Conservation (phyloP, 2,888 invertebrate species). For the Epistrophe grossulariae region DNA sequence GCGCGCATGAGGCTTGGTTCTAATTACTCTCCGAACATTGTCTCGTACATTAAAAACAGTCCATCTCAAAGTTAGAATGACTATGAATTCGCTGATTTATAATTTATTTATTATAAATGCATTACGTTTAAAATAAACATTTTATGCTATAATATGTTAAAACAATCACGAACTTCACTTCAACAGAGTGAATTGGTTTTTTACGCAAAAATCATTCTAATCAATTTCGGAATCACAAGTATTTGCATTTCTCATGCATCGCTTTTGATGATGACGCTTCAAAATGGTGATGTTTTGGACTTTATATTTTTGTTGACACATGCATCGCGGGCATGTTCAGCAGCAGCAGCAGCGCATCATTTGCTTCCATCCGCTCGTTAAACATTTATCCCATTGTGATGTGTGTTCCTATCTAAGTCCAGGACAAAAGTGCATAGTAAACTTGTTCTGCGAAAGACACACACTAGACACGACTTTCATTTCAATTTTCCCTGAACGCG, state of each 20-base stretch:
- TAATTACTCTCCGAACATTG: too few species aligned
- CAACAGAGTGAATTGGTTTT: not conserved
- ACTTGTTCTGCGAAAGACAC: constrained; percentile 13
- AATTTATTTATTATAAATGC: not conserved
- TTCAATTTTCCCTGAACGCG: constrained; percentile 24
- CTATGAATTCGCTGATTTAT: too few species aligned
- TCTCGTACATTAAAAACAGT: too few species aligned
- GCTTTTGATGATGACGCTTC: not conserved
- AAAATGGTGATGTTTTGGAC: constrained; percentile 9
- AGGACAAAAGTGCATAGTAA: constrained; percentile 30
- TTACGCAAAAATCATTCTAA: not conserved
- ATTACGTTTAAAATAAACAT: not conserved
- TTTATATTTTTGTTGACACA: constrained; percentile 20
- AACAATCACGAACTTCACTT: not conserved
- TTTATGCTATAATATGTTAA: not conserved
- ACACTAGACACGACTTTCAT: constrained; percentile 19
- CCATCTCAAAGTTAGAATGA: too few species aligned
- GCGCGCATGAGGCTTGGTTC: too few species aligned
- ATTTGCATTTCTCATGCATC: constrained; percentile 22
- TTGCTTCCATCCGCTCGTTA: constrained; percentile 6
- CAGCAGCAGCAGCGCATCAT: not conserved
- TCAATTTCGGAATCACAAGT: constrained; percentile 10
- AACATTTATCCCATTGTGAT: constrained; percentile 8
- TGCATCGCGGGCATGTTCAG: not conserved
- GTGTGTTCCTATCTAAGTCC: constrained; percentile 12